Percentiles rank a stretch among this genome's conserved stretches.
Evolutionary conservation across 2,888 invertebrate genomes (phyloP).

Genomic region (Ditylenchus weischeri): DNA sequence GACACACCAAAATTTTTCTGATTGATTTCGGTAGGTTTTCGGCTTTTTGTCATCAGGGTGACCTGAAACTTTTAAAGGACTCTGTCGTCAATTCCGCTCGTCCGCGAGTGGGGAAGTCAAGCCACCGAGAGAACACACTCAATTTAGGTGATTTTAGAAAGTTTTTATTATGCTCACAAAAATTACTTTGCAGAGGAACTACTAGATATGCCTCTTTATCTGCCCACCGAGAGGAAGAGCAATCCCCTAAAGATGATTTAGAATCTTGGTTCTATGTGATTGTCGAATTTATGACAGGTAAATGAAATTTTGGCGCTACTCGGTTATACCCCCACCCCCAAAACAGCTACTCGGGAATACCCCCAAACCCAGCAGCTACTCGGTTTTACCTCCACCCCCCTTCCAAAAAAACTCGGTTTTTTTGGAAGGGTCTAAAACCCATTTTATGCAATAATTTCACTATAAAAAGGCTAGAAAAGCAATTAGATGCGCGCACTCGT

Average conservation of each 20-base stretch:
- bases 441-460: too few relatives aligned
- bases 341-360: too few relatives aligned
- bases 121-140: constrained; percentile 36
- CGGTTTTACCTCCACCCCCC: too few relatives aligned
- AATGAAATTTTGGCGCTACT: too few relatives aligned
- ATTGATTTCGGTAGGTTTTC: constrained; percentile 45
- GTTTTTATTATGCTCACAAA: background rate
- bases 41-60: too few relatives aligned
- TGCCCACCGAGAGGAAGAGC: constrained; percentile 52
- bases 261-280: constrained; percentile 50
- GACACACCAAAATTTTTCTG: constrained; percentile 40
- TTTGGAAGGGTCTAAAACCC: too few relatives aligned
- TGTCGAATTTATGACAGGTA: constrained; percentile 20
- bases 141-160: constrained; percentile 25
- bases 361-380: too few relatives aligned
- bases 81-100: constrained; percentile 45
- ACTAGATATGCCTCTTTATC: constrained; percentile 53
- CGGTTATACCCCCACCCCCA: too few relatives aligned
- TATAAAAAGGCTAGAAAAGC: too few relatives aligned
- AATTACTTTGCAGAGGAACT: constrained; percentile 40
- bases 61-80: constrained; percentile 20
- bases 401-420: too few relatives aligned
- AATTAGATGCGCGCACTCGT: too few relatives aligned
- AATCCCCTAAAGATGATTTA: constrained; percentile 54
- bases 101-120: constrained; percentile 41